Evolutionary conservation across 2,113 vertebrate species (phyloP).

Genomic region (Dicentrarchus labrax): DNA sequence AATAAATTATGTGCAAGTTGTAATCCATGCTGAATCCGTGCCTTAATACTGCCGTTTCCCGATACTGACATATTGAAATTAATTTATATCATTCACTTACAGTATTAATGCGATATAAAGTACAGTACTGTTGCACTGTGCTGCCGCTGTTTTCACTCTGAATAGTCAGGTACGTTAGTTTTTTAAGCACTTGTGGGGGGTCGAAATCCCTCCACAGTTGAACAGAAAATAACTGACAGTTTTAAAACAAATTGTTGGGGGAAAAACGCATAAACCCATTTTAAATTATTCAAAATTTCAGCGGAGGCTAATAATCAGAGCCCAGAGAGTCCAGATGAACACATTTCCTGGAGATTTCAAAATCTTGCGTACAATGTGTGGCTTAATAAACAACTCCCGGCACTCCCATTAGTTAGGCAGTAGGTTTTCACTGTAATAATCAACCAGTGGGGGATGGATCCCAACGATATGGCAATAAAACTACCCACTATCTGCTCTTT

Average conservation of each 20-base stretch:
- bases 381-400: constrained; percentile 69
- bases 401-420: constrained; percentile 49
- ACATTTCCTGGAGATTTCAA: background rate
- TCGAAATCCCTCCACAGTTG: background rate
- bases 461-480: constrained; percentile 35
- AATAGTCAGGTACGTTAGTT: background rate
- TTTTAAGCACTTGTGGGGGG: background rate
- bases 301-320: background rate
- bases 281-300: background rate
- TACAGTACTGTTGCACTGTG: background rate
- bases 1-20: constrained; percentile 35
- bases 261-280: background rate
- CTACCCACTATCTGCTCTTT: background rate
- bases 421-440: constrained; percentile 60
- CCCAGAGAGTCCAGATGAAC: background rate
- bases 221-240: background rate
- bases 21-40: constrained; percentile 45
- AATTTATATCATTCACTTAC: constrained; percentile 3
- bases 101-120: background rate
- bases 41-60: constrained; percentile 4
- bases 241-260: background rate
- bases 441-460: constrained; percentile 35
- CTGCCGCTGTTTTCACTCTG: background rate
- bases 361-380: background rate
- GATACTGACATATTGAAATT: background rate